phyloP scores from a whole-genome alignment of 2,113 vertebrate genomes.

The Rhinolophus sinicus region DNA sequence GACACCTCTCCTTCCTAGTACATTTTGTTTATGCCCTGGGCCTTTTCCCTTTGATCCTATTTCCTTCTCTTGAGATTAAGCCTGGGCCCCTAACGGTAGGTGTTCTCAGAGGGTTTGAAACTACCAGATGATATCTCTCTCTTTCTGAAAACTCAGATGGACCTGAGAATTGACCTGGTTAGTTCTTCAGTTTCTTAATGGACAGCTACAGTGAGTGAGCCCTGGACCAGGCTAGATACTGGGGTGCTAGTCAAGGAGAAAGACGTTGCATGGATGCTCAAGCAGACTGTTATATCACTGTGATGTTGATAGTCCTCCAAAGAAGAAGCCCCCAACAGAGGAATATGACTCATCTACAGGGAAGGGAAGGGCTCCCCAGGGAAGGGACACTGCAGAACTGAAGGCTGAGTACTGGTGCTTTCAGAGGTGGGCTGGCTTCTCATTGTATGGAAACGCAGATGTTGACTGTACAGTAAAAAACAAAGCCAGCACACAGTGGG shows the following conservation, averaged over 20 bases:
- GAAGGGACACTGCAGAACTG: background rate
- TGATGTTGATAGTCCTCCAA: background rate
- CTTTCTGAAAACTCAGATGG: background rate
- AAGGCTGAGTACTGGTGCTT: background rate
- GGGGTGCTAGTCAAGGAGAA: background rate
- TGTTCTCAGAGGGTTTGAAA: background rate
- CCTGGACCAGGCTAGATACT: background rate
- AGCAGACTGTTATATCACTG: background rate
- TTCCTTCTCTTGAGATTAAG: slow-evolving; percentile 17
- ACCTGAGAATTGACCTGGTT: background rate
- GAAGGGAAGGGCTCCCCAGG: background rate
- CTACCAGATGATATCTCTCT: background rate
- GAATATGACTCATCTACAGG: background rate
- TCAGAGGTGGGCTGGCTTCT: background rate
- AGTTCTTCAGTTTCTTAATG: background rate
- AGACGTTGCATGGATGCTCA: background rate
- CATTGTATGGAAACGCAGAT: background rate
- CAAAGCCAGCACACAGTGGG: background rate
- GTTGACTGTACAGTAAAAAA: background rate
- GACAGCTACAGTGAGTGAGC: background rate
- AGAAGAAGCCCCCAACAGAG: background rate
- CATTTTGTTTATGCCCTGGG: background rate
- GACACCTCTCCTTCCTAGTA: background rate
- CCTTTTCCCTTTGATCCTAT: slow-evolving; percentile 4
- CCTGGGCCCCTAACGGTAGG: background rate